Percentiles rank a stretch among this genome's conserved stretches.
These are phyloP conservation scores for Lingula anatina DNA, from an alignment of 2,888 invertebrate genomes.

Conservation along the genomic window DNA sequence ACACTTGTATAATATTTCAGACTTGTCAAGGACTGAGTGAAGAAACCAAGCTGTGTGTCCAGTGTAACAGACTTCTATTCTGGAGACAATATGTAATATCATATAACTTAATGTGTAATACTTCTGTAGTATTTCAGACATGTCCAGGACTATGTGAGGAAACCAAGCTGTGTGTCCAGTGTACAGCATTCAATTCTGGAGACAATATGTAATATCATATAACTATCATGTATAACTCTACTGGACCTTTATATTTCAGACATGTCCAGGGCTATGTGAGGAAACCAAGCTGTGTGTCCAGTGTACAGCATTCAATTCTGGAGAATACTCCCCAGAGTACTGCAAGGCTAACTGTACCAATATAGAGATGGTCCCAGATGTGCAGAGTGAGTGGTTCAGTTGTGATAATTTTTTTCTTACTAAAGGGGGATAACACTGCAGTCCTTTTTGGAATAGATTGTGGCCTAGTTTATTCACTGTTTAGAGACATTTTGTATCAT, in stretches of 20 bases:
- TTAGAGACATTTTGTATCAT: too few relatives aligned
- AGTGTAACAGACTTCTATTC: conserved; percentile 86
- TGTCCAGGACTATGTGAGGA: conserved; percentile 87
- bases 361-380: too few relatives aligned
- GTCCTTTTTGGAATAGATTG: too few relatives aligned
- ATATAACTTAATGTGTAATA: neutral
- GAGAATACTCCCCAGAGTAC: conserved; percentile 54
- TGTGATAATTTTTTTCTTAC: too few relatives aligned
- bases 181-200: conserved; percentile 81
- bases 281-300: conserved; percentile 88
- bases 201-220: conserved; percentile 17
- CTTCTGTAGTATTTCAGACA: conserved; percentile 67
- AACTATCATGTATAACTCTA: too few relatives aligned
- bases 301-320: conserved; percentile 82
- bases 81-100: conserved; percentile 59
- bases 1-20: conserved; percentile 58
- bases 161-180: conserved; percentile 87
- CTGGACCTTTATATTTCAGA: too few relatives aligned
- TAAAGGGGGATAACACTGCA: too few relatives aligned
- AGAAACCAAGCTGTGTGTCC: conserved; percentile 87
- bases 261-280: conserved; percentile 84
- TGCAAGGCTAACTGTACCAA: conserved; percentile 68
- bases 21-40: conserved; percentile 87
- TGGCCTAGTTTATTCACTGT: too few relatives aligned
- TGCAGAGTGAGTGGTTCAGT: too few relatives aligned